These are phyloP conservation scores for Chlamydotis undulata DNA, from an alignment of 2,113 vertebrate species.

Conservation along the genomic window DNA sequence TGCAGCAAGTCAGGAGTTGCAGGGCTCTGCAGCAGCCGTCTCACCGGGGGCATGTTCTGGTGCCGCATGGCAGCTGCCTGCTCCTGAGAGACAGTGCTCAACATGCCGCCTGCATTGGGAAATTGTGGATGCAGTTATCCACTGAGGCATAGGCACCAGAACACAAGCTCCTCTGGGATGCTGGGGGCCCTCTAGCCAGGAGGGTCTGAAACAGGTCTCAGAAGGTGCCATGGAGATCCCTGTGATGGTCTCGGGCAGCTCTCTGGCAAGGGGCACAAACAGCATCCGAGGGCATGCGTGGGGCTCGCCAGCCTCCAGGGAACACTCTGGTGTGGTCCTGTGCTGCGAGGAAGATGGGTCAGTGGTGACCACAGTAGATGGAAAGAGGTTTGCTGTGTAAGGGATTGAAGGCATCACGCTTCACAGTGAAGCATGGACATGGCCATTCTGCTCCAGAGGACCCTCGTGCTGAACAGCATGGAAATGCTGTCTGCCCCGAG, in stretches of 20 bases:
- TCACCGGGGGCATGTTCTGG: fast-evolving
- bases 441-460: no score
- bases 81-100: not conserved
- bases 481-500: not conserved
- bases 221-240: not conserved
- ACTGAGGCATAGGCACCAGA: fast-evolving
- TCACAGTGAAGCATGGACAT: fast-evolving
- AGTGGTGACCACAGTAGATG: not conserved
- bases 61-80: not conserved
- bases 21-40: not conserved
- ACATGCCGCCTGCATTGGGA: fast-evolving
- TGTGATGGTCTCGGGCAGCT: not conserved
- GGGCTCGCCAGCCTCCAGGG: not conserved
- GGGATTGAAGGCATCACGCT: not conserved
- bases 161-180: not conserved
- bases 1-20: not conserved
- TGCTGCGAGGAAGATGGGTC: fast-evolving
- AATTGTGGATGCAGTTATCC: not conserved
- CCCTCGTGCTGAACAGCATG: fast-evolving
- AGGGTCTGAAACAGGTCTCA: not conserved
- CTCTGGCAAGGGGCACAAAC: not conserved
- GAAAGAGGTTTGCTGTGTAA: not conserved
- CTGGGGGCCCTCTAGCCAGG: not conserved
- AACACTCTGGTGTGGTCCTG: not conserved
- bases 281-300: fast-evolving